Base-by-base conservation (phyloP, 2,888 invertebrate species). In the Drosophila mettleri region DNA sequence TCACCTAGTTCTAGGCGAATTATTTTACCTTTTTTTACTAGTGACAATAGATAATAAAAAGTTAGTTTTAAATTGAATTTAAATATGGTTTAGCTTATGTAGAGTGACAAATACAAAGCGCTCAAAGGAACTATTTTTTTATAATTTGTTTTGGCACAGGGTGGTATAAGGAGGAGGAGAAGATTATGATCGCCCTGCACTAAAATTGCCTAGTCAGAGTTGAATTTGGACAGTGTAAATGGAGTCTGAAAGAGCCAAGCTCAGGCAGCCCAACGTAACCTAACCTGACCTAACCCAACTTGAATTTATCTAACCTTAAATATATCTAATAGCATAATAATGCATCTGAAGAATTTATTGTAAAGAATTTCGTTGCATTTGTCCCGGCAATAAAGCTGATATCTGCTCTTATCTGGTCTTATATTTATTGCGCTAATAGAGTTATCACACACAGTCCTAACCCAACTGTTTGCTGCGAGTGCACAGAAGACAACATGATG, bases 391-490 rank as follows among this genome's bases (percentile, higher is more conserved):
- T 48, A 18, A 48, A 48, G 27, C 16, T 31, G 31, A 48, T 31
- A 34, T 49, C 33, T 33, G 20, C 31, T 18, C 31, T 29, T 31
- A 31, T 48, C 31, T 14, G 20, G 29, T 18, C 20, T 18, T 31
- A 20, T 48, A 20, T 31, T 48, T 31, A 31, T 31, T 31, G 14
- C 14, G 20, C 31, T 48, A 48, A 48, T 48, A 31, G 46, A 31
- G 46, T 48, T 48, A 48, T 48, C 46, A 7, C 46, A 48, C 46
- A 48, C 31, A 48, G 8, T 10, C 9, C 46, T 48, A 31, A 31
- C 20, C 46, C 14, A 48, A 48, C 46, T 48, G 16, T 48, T 20
- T 20, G 20, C 29, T 14, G 20, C 29, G 20, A 31, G 18, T 18
- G 29, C 46, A 48, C 31, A 31, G 14, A 31, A 29, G 46, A 31